Evolutionary conservation across 2,888 invertebrate genomes (phyloP).

Genomic region (Acanthosepion lycidas): DNA sequence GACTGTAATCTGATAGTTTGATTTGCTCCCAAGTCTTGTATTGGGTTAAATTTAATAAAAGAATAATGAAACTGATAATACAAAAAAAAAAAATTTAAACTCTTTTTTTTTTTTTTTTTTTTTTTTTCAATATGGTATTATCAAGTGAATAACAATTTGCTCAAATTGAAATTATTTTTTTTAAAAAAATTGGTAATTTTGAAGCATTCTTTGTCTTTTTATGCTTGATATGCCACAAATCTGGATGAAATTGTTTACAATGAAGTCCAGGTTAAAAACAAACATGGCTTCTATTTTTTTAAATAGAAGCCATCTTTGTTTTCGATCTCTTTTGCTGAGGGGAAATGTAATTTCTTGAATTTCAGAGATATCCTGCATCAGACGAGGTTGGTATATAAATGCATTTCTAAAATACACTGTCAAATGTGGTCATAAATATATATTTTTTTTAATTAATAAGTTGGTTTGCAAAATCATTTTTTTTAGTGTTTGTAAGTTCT

Average conservation of each 20-base stretch:
- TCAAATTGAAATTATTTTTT: background rate
- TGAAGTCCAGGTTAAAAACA: background rate
- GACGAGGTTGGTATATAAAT: constrained; percentile 17
- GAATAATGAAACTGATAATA: too few relatives aligned
- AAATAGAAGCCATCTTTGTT: background rate
- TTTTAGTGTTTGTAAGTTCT: background rate
- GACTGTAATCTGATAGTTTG: too few relatives aligned
- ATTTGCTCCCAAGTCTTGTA: too few relatives aligned
- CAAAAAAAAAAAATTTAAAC: too few relatives aligned
- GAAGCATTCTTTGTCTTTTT: background rate
- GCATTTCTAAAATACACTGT: background rate
- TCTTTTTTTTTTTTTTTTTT: too few relatives aligned
- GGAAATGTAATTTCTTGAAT: background rate
- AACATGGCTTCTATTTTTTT: background rate
- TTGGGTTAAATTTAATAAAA: too few relatives aligned
- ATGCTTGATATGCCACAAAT: background rate
- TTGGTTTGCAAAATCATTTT: background rate
- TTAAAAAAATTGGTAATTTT: background rate
- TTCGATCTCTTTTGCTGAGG: background rate
- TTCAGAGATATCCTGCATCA: background rate
- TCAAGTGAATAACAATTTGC: too few relatives aligned
- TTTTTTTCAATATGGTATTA: too few relatives aligned
- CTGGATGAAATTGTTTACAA: too few relatives aligned
- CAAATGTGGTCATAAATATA: background rate
- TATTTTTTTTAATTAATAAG: background rate